Conservation (phyloP, 2,888 invertebrate genomes). For the Caenorhabditis doughertyi region DNA sequence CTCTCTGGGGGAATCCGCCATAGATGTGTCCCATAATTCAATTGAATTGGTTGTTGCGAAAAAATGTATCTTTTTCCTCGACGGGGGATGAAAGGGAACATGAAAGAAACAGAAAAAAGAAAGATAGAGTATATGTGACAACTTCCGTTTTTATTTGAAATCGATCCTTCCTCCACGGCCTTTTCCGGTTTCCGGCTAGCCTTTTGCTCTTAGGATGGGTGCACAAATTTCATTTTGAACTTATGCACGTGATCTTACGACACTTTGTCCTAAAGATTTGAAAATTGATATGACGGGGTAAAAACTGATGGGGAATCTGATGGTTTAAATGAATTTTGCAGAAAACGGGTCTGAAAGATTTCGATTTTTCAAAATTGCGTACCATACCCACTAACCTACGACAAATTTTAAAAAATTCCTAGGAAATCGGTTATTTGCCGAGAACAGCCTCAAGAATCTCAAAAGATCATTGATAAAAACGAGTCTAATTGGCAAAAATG, state of each 20-base stretch:
- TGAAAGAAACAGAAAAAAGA: conserved; percentile 12
- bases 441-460: no score
- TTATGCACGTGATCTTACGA: conserved; percentile 2
- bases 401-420: no score
- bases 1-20: background rate
- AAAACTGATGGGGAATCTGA: background rate
- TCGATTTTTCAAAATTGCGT: no score
- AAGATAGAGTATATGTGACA: background rate
- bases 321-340: background rate
- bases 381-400: no score
- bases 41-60: background rate
- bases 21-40: conserved; percentile 19
- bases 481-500: no score
- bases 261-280: background rate
- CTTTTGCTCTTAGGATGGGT: background rate
- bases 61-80: conserved; percentile 7
- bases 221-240: background rate
- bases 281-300: background rate
- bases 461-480: no score
- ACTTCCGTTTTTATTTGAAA: conserved; percentile 22
- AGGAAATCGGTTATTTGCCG: no score
- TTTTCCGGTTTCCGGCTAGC: background rate
- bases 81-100: background rate
- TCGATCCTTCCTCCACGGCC: conserved; percentile 1
- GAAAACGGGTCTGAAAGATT: no score